Percentiles rank a stretch among this genome's conserved stretches.
These are phyloP conservation scores for Anguilla marmorata DNA, from an alignment of 2,797 vertebrate genomes.

Conservation along the genomic window DNA sequence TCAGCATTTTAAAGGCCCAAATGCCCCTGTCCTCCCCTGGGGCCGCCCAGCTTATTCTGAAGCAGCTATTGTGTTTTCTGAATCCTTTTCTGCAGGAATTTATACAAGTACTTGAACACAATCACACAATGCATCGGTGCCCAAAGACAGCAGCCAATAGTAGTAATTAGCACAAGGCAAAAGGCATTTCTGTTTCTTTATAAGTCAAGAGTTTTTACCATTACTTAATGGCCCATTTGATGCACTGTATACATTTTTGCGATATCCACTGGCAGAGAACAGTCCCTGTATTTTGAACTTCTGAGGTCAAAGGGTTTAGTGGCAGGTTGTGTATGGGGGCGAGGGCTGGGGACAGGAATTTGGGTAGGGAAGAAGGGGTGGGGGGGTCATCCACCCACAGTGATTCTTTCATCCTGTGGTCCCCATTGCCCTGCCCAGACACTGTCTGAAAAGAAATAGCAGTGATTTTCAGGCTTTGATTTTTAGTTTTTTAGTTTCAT, in stretches of 20 bases:
- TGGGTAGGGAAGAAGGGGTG: neutral
- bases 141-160: conserved; percentile 5
- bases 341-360: neutral
- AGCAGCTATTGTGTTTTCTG: conserved; percentile 42
- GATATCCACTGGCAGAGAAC: conserved; percentile 21
- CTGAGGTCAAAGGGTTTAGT: neutral
- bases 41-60: conserved; percentile 35
- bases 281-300: conserved; percentile 12
- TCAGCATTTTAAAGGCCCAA: conserved; percentile 35
- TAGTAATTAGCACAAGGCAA: conserved; percentile 1
- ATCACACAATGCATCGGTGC: conserved; percentile 51
- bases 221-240: conserved; percentile 9
- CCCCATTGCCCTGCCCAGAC: neutral
- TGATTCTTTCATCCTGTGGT: neutral
- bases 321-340: neutral
- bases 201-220: neutral
- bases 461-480: neutral
- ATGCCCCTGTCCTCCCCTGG: conserved; percentile 24
- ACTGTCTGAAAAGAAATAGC: neutral
- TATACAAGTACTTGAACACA: conserved; percentile 69
- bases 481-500: neutral
- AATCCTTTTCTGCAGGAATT: conserved; percentile 62
- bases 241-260: neutral
- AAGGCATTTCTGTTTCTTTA: conserved; percentile 1
- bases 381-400: neutral